A percentile compares a stretch with the other conserved stretches of the same genome.
These are phyloP conservation scores for Tenebrosternarchus preto DNA, from an alignment of 2,113 vertebrate genomes.

Conservation along the genomic window DNA sequence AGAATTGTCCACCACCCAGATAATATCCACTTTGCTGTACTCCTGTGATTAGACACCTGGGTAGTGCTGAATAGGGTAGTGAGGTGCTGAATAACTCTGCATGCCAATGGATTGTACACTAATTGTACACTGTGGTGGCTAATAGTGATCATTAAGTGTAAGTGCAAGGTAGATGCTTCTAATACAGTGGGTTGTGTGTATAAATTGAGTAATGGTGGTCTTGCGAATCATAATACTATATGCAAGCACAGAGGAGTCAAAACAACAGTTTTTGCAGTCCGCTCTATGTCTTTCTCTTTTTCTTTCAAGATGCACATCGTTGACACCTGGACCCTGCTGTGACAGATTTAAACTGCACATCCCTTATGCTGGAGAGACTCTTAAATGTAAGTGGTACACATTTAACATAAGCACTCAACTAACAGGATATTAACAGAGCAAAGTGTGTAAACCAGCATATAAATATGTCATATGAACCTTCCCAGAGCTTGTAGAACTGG, in stretches of 20 bases:
- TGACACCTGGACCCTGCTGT: constrained; percentile 93
- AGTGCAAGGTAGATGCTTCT: too few relatives aligned
- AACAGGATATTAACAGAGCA: not conserved
- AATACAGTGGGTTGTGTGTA: too few relatives aligned
- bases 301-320: constrained; percentile 85
- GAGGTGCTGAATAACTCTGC: too few relatives aligned
- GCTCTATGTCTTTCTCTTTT: not conserved
- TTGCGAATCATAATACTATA: not conserved
- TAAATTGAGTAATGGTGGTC: not conserved
- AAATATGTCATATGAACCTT: not conserved
- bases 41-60: too few relatives aligned
- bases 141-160: too few relatives aligned
- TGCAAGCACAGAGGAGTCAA: not conserved
- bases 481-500: not conserved
- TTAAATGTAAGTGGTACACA: constrained; percentile 88
- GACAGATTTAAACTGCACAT: constrained; percentile 98
- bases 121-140: too few relatives aligned
- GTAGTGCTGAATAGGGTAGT: not conserved
- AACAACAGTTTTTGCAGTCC: not conserved
- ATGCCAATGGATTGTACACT: too few relatives aligned
- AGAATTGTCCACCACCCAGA: too few relatives aligned
- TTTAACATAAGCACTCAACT: not conserved
- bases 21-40: too few relatives aligned
- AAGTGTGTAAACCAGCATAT: not conserved
- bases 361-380: constrained; percentile 96